Percentiles rank a stretch among this genome's conserved stretches.
Evolutionary conservation across 2,113 vertebrate genomes (phyloP).

Genomic region (Xenopus laevis): DNA sequence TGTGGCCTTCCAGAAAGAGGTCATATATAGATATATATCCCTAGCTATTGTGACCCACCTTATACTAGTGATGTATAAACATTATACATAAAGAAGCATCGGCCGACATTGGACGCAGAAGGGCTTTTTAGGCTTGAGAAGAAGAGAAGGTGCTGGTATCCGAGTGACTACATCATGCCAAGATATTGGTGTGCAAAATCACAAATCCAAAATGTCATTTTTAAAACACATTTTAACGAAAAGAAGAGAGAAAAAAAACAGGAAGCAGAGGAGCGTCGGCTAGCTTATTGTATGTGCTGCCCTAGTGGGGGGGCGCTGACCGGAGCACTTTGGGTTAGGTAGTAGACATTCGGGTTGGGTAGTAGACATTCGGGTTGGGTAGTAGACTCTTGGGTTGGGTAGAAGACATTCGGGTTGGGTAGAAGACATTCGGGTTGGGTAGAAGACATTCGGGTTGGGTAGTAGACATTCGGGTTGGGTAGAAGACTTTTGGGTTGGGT

Average conservation of each 20-base stretch:
- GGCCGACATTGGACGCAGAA: conserved; percentile 14
- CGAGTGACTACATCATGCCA: conserved; percentile 42
- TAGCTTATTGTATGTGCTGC: no score
- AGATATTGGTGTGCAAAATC: conserved; percentile 45
- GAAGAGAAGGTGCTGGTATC: conserved; percentile 39
- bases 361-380: no score
- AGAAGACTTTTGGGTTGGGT: no score
- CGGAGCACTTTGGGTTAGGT: no score
- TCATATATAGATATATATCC: conserved; percentile 6
- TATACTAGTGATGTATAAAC: conserved; percentile 41
- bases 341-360: no score
- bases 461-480: no score
- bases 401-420: no score
- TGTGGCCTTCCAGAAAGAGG: conserved; percentile 32
- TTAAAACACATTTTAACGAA: background rate
- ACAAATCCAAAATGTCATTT: conserved; percentile 22
- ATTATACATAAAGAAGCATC: conserved; percentile 42
- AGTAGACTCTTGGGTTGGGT: no score
- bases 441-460: no score
- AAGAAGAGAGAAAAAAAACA: background rate
- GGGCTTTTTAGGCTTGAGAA: background rate
- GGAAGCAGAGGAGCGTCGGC: no score
- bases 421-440: no score
- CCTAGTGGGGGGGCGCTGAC: no score
- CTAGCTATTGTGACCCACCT: conserved; percentile 14